phyloP scores from a whole-genome alignment of 2,888 invertebrate genomes.

The Prosopocoilus inquinatus region DNA sequence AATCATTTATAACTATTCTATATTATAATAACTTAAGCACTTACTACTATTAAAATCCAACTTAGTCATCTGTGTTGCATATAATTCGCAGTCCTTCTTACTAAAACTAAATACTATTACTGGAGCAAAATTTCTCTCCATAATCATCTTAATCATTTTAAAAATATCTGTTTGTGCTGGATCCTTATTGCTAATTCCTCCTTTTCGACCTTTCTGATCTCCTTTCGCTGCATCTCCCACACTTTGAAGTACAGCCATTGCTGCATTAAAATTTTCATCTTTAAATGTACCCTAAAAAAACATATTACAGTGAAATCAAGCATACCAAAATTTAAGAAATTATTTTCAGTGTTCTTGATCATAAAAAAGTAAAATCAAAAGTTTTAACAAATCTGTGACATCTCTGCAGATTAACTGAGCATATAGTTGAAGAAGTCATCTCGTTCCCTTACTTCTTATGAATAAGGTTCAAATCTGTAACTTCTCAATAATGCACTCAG shows the following conservation, averaged over 20 bases:
- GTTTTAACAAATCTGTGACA: neutral
- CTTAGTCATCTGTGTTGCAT: constrained; percentile 95
- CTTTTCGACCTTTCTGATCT: constrained; percentile 73
- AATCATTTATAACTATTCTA: no score
- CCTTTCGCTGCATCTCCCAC: constrained; percentile 83
- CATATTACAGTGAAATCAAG: neutral
- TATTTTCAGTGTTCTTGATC: neutral
- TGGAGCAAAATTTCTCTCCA: constrained; percentile 96
- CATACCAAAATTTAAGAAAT: neutral
- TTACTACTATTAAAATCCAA: constrained; percentile 91
- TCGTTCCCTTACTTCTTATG: no score
- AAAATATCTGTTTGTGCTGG: constrained; percentile 80
- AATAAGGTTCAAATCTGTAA: no score
- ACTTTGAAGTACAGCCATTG: constrained; percentile 86
- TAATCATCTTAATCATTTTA: constrained; percentile 98
- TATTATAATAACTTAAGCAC: constrained; percentile 15
- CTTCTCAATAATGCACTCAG: no score
- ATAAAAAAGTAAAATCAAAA: neutral
- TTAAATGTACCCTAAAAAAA: constrained; percentile 78
- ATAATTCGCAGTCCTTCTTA: constrained; percentile 96
- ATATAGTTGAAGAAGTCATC: no score
- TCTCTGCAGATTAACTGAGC: no score
- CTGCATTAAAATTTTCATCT: constrained; percentile 97
- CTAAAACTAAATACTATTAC: constrained; percentile 99
- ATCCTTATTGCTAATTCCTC: constrained; percentile 66